phyloP scores from a whole-genome alignment of 2,888 invertebrate species.

The Andrena dorsata region DNA sequence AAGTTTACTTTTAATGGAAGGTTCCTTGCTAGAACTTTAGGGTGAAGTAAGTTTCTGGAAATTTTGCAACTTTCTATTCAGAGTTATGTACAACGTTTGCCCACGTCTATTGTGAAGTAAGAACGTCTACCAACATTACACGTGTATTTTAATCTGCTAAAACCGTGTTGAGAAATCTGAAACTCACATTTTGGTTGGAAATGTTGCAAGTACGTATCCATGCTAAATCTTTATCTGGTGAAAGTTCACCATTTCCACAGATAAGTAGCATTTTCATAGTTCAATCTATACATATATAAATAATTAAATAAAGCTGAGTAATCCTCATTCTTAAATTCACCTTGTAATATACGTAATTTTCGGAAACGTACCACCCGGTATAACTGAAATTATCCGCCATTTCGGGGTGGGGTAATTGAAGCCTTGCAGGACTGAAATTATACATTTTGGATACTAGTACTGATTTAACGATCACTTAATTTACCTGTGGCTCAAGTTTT shows the following conservation, averaged over 20 bases:
- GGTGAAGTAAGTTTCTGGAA: no score
- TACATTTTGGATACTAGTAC: slow-evolving; percentile 19
- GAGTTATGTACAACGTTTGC: no score
- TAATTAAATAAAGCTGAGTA: slow-evolving; percentile 30
- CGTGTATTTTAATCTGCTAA: no score
- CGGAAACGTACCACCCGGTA: slow-evolving; percentile 11
- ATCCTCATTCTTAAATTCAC: slow-evolving; percentile 1
- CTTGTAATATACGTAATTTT: slow-evolving; percentile 25
- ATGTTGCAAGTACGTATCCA: neutral
- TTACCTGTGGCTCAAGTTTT: slow-evolving; percentile 13
- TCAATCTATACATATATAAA: neutral
- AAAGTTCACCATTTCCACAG: neutral
- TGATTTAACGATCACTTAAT: slow-evolving; percentile 37
- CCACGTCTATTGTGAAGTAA: no score
- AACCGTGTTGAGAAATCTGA: no score
- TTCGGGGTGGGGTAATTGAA: slow-evolving; percentile 27
- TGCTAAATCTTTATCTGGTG: neutral
- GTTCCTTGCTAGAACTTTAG: no score
- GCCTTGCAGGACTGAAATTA: slow-evolving; percentile 16
- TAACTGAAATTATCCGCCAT: slow-evolving; percentile 34
- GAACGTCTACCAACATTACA: no score
- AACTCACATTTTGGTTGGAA: no score
- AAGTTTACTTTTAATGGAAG: no score
- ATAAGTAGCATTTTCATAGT: neutral
- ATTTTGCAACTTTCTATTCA: no score